These are phyloP conservation scores for Psix sp. DNA, from an alignment of 1,140 invertebrate genomes.

Conservation along the genomic window DNA sequence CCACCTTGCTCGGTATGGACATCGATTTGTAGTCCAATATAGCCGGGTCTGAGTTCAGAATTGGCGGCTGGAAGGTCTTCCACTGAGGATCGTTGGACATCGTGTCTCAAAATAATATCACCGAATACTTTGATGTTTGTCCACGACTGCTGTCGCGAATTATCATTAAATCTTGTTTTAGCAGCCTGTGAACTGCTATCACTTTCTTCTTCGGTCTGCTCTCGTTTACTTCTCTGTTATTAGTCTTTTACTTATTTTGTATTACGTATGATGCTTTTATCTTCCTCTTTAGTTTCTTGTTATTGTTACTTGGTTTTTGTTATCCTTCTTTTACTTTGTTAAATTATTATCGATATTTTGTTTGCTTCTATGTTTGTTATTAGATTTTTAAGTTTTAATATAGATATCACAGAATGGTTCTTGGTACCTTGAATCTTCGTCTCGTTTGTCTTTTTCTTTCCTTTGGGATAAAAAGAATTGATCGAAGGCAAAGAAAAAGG, in stretches of 20 bases:
- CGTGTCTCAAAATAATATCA: constrained; percentile 68
- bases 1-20: constrained; percentile 76
- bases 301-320: constrained; percentile 20
- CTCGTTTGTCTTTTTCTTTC: constrained; percentile 62
- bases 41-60: constrained; percentile 84
- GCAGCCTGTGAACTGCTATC: background rate
- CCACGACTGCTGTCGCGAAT: constrained; percentile 19
- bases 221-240: constrained; percentile 29
- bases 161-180: constrained; percentile 32
- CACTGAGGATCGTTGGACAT: constrained; percentile 94
- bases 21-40: constrained; percentile 85
- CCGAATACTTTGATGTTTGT: constrained; percentile 33
- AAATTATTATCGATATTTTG: constrained; percentile 58
- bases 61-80: constrained; percentile 93
- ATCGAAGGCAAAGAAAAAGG: too few species aligned
- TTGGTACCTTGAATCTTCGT: constrained; percentile 76
- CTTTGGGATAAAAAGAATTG: constrained; percentile 5
- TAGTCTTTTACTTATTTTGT: constrained; percentile 74
- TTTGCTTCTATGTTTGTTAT: constrained; percentile 41
- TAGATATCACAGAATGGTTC: constrained; percentile 78
- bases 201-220: constrained; percentile 2
- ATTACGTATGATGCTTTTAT: constrained; percentile 37
- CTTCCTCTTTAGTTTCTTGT: constrained; percentile 9
- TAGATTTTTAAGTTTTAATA: constrained; percentile 74
- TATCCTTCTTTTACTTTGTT: constrained; percentile 19